Percentiles rank a stretch among this genome's conserved stretches.
Conservation (phyloP, 2,888 invertebrate genomes). For the Eumacrocentrus americanus region DNA sequence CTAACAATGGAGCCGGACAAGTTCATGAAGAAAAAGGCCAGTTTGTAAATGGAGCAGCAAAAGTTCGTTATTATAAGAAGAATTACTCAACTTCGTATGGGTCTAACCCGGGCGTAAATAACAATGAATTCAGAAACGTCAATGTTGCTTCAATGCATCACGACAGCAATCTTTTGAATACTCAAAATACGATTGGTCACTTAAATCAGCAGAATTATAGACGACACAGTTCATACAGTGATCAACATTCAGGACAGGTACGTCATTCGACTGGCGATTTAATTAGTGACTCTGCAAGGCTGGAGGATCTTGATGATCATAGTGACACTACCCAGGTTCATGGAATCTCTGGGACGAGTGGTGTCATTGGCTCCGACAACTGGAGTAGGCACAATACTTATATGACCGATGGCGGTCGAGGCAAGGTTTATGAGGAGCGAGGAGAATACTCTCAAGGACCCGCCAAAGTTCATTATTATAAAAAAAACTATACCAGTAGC, state of each 20-base stretch:
- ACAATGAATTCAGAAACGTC: neutral
- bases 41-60: slow-evolving; percentile 39
- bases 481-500: slow-evolving; percentile 50
- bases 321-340: no score
- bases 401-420: slow-evolving; percentile 32
- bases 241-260: no score
- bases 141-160: neutral
- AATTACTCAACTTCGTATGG: slow-evolving; percentile 49
- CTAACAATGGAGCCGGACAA: slow-evolving; percentile 46
- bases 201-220: no score
- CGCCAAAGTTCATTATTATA: slow-evolving; percentile 46
- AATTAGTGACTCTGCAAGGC: no score
- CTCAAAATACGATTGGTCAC: no score
- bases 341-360: no score
- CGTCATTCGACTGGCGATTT: no score
- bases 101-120: neutral
- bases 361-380: slow-evolving; percentile 8
- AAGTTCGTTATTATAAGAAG: slow-evolving; percentile 46
- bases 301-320: no score
- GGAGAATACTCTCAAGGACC: slow-evolving; percentile 41
- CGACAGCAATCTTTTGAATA: no score
- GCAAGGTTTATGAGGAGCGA: slow-evolving; percentile 34
- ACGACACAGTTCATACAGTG: no score
- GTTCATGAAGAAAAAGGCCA: slow-evolving; percentile 39
- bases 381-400: slow-evolving; percentile 35